Evolutionary conservation across 2,888 invertebrate genomes (phyloP), one percentile per base, ranked within the genome.

Genomic region (Leucozona laternaria): DNA sequence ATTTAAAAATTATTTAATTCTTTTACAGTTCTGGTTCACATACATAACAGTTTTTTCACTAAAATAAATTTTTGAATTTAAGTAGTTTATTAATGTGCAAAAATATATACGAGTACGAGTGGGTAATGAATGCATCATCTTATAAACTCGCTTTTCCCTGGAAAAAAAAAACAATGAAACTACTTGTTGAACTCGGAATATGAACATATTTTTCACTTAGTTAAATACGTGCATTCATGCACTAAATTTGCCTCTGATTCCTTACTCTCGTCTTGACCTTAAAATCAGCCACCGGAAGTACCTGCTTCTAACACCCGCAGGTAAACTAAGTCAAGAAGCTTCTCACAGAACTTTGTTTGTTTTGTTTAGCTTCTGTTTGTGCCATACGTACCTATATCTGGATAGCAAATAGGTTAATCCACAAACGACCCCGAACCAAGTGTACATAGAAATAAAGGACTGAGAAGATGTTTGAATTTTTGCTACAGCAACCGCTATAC

Each of bases 381-480:
- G 15, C 43, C 20, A 37, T 34, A 34, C 17, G 11, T 58, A 20
- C 13, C 5, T 37, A 15, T 13, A 15, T 15, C 37, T 37, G 6
- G 37, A 37, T 11, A 62, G 11, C 62, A 62, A 62, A 43, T 25
- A 62, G 17, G 62, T 62, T 28, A 28, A 28, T 25, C 28, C 43
- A 11, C 25, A 45, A 62, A 43, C 62, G n/a, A 40, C 40, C 62
- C 40, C 2, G 10, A 25, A 62, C n/a, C 43, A 15, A 62, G 25
- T 62, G 11, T 28, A 40, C 60, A 37, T 15, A 40, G 22, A 58
- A 22, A 22, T 40, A 15, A 60, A 37, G 58, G 15, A 60, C 11
- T 34, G 22, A 20, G 31, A 57, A 31, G 17, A 17, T 60, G n/a
- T 60, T 60, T 40, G 22, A 25, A 7, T 60, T 25, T 22, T 15